Percentiles rank a stretch among this genome's conserved stretches.
These are phyloP conservation scores for Nothoprocta pentlandii DNA, from an alignment of 2,113 vertebrate genomes.

Conservation along the genomic window DNA sequence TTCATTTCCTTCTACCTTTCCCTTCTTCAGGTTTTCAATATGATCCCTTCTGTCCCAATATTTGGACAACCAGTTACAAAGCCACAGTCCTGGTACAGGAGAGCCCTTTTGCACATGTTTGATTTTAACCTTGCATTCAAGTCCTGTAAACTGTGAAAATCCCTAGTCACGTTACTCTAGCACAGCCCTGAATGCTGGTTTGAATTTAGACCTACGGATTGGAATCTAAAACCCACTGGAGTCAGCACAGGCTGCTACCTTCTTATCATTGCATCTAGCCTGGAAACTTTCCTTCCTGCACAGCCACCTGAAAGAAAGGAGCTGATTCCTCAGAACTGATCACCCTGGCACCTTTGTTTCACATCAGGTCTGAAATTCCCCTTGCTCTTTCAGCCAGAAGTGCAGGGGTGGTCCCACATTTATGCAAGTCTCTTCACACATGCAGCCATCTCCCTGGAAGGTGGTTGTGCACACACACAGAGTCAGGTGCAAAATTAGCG, in stretches of 20 bases:
- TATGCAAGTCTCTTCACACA: not conserved
- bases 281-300: not conserved
- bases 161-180: not conserved
- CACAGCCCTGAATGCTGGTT: not conserved
- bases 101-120: not conserved
- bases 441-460: not conserved
- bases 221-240: not conserved
- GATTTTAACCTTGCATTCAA: not conserved
- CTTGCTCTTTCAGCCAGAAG: not conserved
- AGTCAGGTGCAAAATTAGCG: not conserved
- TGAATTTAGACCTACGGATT: not conserved
- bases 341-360: not conserved
- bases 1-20: not conserved
- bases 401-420: not conserved
- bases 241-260: not conserved
- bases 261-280: not conserved
- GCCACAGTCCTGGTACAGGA: not conserved
- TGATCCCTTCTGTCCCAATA: not conserved
- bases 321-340: not conserved
- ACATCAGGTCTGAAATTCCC: not conserved
- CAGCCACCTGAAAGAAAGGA: not conserved
- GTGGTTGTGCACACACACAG: fast-evolving
- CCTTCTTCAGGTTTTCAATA: not conserved
- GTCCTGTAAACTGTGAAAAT: not conserved
- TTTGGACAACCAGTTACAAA: not conserved